Percentiles rank a stretch among this genome's conserved stretches.
Evolutionary conservation across 64 coral and sea anemone species (phyloP).

Genomic region (Anthopleura sola): DNA sequence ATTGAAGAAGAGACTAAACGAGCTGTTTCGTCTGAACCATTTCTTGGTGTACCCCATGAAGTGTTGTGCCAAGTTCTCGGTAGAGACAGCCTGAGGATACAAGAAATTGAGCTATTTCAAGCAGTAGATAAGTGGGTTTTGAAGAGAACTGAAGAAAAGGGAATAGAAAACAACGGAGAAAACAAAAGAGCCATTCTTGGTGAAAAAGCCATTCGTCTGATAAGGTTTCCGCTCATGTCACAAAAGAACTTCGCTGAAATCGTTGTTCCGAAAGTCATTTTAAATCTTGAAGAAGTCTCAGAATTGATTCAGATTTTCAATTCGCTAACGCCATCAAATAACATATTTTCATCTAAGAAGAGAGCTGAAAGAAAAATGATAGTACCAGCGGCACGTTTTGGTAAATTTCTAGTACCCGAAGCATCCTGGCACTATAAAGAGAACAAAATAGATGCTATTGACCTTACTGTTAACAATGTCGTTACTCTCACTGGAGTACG

Average conservation of each 20-base stretch:
- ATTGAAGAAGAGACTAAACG: constrained; percentile 6
- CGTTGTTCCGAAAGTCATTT: background rate
- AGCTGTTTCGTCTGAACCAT: constrained; percentile 12
- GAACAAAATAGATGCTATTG: background rate
- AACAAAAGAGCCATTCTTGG: constrained; percentile 50
- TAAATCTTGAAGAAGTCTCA: background rate
- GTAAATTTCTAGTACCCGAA: background rate
- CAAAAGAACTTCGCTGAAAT: constrained; percentile 29
- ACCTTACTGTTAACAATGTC: background rate
- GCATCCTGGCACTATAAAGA: background rate
- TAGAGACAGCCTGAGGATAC: background rate
- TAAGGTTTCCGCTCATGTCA: constrained; percentile 53
- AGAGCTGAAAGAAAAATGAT: background rate
- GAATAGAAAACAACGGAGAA: constrained; percentile 16
- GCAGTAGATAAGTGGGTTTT: constrained; percentile 54
- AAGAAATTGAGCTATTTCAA: constrained; percentile 31
- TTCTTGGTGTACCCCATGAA: background rate
- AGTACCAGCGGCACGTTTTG: background rate
- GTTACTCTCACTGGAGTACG: background rate
- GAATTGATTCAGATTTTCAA: background rate
- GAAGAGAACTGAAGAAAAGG: constrained; percentile 13
- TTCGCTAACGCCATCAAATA: background rate
- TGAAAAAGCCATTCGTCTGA: constrained; percentile 17
- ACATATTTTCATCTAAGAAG: background rate
- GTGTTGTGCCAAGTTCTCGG: constrained; percentile 5